Base-by-base conservation (phyloP, 2,797 vertebrate species). In the Tapera naevia region DNA sequence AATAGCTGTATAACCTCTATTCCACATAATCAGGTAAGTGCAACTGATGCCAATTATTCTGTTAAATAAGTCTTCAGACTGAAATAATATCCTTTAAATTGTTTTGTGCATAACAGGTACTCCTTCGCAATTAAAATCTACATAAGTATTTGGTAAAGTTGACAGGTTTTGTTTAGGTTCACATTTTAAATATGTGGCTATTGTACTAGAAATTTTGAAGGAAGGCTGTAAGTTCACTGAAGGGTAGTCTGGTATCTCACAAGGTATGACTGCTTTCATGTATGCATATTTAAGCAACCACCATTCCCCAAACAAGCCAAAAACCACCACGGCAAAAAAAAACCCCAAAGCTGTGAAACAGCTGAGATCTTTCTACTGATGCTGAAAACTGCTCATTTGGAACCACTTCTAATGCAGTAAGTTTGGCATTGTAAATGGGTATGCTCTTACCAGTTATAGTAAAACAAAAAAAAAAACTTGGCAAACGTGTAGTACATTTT, bases 21-120 rank as follows among this genome's bases (percentile, higher is more conserved):
- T 94, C 58, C 53, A 65, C 91, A 72, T 66, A 76, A 62, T 58
- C 96, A 98, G 97, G 98, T 98, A 98, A 98, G 98, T 98, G 85
- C 84, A 92, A 88, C 88, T 89, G 93, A 94, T 96, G 60, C 37
- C 62, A 95, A 51, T 97, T 97, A 73, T 91, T 97, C 70, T 93
- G 65, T 94, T 95, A 93, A 94, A 75, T 87, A 73, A 90, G 56
- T 93, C 80, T 89, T 97, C 65, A 32, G 28, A 27, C 35, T 92
- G 71, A 95, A 97, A 79, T 78, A 88, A 83, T 54, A 65, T 69
- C 27, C 39, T 87, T 92, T 93, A 60, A 88, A 70, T 93, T 94
- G 71, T 69, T 78, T 28, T 78, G 25, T 56, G 89, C 37, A 33
- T 81, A 89, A 58, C 95, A 48, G 41, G 24, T 83, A 43, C 37